Base-by-base conservation (phyloP, 2,888 invertebrate genomes). In the Drosophila prostipennis region DNA sequence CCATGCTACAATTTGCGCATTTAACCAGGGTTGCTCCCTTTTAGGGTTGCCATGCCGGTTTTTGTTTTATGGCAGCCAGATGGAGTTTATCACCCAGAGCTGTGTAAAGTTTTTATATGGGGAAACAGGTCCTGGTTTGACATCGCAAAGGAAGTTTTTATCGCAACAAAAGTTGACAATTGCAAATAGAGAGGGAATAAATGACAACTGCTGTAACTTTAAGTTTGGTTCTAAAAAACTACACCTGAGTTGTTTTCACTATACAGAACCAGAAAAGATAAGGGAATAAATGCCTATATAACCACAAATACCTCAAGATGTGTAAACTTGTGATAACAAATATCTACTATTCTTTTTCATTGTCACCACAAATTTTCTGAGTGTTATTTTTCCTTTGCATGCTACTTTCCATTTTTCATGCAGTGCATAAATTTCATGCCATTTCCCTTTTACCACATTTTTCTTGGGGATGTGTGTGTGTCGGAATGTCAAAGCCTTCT, bases 341-440 rank as follows among this genome's bases (percentile, higher is more conserved):
- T n/a, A 37, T 13, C 39, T 13, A 4, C 23, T 39, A n/a, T 52
- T 55, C 6, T 23, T 48, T 32, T 13, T 2, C 3, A 0, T 14
- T 5, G 7, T 14, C 46, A 39, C 14, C 6, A 13, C 5, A 14
- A 14, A 16, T 11, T 14, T 53, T 37, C 5, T 11, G 11, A 11
- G 34, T n/a, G 14, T 11, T 26, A 6, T 46, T 13, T 14, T 13
- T 23, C 26, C 48, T 5, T 6, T 68, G 69, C 84, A 73, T 87
- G 80, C 73, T 73, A 65, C 63, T 83, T 87, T 87, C 77, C 82
- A 75, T 74, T 85, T 85, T 77, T 72, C 76, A 75, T 77, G 77
- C 68, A 67, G 23, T 65, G 86, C 76, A 87, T 87, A 84, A 78
- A 87, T 74, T 84, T 40, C 46, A 58, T 72, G 74, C 49, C 57